Evolutionary conservation across 2,888 invertebrate species (phyloP), one percentile per base, ranked within the genome.

Genomic region (Thereva nobilitata): DNA sequence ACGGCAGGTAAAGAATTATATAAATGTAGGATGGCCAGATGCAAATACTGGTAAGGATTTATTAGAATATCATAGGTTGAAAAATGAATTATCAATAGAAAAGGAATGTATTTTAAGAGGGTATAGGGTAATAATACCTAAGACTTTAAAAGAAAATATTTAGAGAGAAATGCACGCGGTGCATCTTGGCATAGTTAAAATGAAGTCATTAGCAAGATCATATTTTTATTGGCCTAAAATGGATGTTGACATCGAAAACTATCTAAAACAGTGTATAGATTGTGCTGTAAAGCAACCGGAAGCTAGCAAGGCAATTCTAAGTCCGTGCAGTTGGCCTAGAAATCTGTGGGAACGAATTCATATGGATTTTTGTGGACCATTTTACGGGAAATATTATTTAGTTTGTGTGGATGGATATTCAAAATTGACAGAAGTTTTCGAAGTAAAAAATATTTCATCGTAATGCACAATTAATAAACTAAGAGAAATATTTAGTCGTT

Each of bases 211-310:
- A 54, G 70, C 70, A 4, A 41, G 66, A 61, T 67, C 70, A 65
- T 64, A 68, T 6, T 64, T 73, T 38, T 70, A 71, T 50, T 71
- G 69, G 53, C 72, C 72, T 3, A 69, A 67, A 9, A 55, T 71
- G 9, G 41, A 59, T 34, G 42, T 41, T 45, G 72, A 72, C 10
- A 70, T 71, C 10, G 72, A 72, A 68, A 69, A 70, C 6, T 5
- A 23, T 1, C 7, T 9, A 5, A 41, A 2, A 1, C 6, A 41
- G 6, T 41, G 41, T 9, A 41, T 9, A 5, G 9, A 7, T 41
- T 41, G 41, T 41, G 41, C 41, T 41, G 9, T 41, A 9, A 41
- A 41, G 7, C 41, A 41, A 2, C 7, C 2, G 7, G 41, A 41
- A 7, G 7, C 41, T 1, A 1, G 7, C 6, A 41, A 41, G 9